Evolutionary conservation across 2,113 vertebrate genomes (phyloP).

Genomic region (Okapia johnstoni): DNA sequence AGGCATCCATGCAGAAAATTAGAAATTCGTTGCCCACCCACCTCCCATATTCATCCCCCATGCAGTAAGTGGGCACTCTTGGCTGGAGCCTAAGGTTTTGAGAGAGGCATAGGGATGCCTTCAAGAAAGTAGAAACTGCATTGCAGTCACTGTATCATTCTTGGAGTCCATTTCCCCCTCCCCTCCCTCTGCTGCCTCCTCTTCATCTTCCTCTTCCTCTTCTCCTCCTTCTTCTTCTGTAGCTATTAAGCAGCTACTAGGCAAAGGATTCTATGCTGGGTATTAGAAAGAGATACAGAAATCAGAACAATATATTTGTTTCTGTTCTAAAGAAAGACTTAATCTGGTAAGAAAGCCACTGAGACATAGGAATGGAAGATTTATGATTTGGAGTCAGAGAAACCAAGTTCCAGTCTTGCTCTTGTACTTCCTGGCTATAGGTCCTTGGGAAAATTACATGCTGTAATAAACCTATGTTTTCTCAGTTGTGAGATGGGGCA

Average conservation of each 20-base stretch:
- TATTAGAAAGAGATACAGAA: neutral
- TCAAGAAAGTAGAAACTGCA: neutral
- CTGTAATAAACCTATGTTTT: neutral
- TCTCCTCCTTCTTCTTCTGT: neutral
- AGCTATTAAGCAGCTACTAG: neutral
- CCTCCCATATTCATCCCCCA: neutral
- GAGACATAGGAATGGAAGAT: neutral
- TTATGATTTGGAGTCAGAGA: neutral
- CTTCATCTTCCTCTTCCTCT: neutral
- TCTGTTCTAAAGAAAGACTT: neutral
- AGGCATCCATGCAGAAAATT: constrained; percentile 73
- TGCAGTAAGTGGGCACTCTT: neutral
- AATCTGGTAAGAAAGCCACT: neutral
- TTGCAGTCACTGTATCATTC: neutral
- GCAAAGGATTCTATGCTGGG: neutral
- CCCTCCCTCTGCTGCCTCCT: accelerated
- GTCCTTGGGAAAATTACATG: neutral
- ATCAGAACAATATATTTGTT: neutral
- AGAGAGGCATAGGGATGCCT: neutral
- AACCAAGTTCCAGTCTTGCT: neutral
- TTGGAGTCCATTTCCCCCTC: neutral
- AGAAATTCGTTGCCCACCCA: constrained; percentile 36
- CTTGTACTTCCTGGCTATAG: neutral
- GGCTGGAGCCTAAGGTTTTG: neutral
- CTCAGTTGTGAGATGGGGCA: neutral